phyloP scores from a whole-genome alignment of 1,140 invertebrate genomes.

The Tetraneura akinire region DNA sequence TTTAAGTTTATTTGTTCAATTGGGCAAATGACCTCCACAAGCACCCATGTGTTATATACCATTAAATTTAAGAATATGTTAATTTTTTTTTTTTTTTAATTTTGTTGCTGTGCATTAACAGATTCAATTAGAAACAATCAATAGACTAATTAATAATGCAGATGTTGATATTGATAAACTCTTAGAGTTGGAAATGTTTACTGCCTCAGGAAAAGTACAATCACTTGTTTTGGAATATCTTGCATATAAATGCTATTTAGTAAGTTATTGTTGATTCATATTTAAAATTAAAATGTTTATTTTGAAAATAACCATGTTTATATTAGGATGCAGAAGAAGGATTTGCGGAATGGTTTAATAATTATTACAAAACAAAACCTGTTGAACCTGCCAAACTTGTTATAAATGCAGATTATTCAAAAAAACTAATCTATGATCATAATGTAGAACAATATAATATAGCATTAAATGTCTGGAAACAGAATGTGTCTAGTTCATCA shows the following conservation, averaged over 20 bases:
- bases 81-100: too few relatives aligned
- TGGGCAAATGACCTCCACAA: too few relatives aligned
- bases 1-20: too few relatives aligned
- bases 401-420: conserved; percentile 74
- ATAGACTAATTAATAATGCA: neutral
- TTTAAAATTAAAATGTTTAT: neutral
- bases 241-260: conserved; percentile 75
- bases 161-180: conserved; percentile 34
- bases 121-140: conserved; percentile 17
- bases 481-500: conserved; percentile 66
- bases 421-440: conserved; percentile 86
- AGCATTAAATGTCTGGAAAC: conserved; percentile 78
- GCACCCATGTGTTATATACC: too few relatives aligned
- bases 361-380: conserved; percentile 79
- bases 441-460: conserved; percentile 73
- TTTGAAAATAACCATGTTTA: neutral
- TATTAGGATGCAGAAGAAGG: conserved; percentile 76
- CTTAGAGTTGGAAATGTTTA: neutral
- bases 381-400: conserved; percentile 62
- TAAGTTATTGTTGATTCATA: conserved; percentile 49
- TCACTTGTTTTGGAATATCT: conserved; percentile 69
- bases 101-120: too few relatives aligned
- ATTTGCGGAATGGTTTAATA: conserved; percentile 85
- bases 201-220: neutral
- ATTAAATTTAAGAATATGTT: too few relatives aligned